These are phyloP conservation scores for Catocala nupta DNA, from an alignment of 2,888 invertebrate species.

Conservation along the genomic window DNA sequence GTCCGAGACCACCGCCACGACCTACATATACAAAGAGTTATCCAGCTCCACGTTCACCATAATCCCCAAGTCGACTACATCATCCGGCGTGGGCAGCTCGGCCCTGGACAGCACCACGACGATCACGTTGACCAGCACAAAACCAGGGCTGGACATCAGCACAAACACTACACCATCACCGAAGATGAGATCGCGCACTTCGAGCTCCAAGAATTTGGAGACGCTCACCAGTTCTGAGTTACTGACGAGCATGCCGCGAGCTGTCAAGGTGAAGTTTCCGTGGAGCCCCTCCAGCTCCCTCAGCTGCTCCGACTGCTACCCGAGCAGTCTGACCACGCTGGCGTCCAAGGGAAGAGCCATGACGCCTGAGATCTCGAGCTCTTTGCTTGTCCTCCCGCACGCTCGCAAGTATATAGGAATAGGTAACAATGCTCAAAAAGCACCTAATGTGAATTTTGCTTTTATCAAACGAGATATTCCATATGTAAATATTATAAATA, in stretches of 20 bases:
- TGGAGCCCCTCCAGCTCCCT: constrained; percentile 58
- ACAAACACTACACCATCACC: no score
- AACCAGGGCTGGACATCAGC: no score
- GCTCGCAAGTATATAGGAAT: no score
- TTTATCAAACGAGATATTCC: background rate
- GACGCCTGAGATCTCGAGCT: constrained; percentile 11
- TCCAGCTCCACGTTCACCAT: background rate
- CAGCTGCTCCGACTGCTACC: constrained; percentile 61
- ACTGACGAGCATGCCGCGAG: constrained; percentile 12
- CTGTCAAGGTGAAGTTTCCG: constrained; percentile 53
- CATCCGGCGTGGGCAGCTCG: constrained; percentile 34
- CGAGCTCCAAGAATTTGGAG: constrained; percentile 65
- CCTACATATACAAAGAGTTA: background rate
- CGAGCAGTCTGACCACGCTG: constrained; percentile 52
- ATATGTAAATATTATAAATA: constrained; percentile 6
- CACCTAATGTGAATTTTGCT: background rate
- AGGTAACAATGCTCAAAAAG: no score
- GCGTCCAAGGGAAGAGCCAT: constrained; percentile 47
- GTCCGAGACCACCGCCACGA: background rate
- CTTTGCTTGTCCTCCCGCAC: background rate
- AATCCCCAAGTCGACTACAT: constrained; percentile 49
- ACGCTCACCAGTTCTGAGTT: constrained; percentile 54
- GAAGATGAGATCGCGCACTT: constrained; percentile 23
- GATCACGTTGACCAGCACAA: constrained; percentile 3
- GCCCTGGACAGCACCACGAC: constrained; percentile 31